Base-by-base conservation (phyloP, 2,113 vertebrate genomes). In the Circaetus gallicus region DNA sequence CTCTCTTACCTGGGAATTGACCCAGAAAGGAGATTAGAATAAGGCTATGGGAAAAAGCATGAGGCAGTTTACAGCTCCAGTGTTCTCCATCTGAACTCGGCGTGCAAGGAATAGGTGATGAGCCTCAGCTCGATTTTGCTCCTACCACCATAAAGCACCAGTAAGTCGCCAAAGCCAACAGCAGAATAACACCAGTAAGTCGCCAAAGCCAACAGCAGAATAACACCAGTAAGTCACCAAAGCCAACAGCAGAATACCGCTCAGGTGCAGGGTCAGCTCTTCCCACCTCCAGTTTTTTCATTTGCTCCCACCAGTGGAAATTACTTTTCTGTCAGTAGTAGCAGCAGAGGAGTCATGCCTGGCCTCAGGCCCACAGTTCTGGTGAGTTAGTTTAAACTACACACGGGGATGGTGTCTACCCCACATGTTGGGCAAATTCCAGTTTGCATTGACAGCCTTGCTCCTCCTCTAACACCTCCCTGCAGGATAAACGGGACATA, bases 1-100 rank as follows among this genome's bases (percentile, higher is more conserved):
- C 71, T 86, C 72, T 89, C 82, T 50, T 92, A 92, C 86, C 88
- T 63, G 88, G 94, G 93, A 94, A 92, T 4, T 92, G 66, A 93
- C 95, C 74, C 90, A 91, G 94, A 92, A 79, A 93, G 78, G 38
- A 92, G 94, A 85, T 52, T 40, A 66, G 32, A 85, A 50, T 10
- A 71, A 79, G 29, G 69, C 78, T 49, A 28, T 21, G 34, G 56
- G 50, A 55, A 87, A 71, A 71, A 71, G 47, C 74, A 55, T 2
- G 49, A 90, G 56, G 61, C 3, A 45, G 47, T 18, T 91, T 34
- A 53, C 47, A 90, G 78, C 61, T 50, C 11, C 58, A 49, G 45
- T 9, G 50, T 8, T 84, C 73, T 71, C 47, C 52, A 24, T 7
- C 62, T 3, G 3, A 80, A 32, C 59, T 4, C 50, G n/a, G 40